These are phyloP conservation scores for Silurus glanis DNA, from an alignment of 2,113 vertebrate genomes.

Conservation along the genomic window DNA sequence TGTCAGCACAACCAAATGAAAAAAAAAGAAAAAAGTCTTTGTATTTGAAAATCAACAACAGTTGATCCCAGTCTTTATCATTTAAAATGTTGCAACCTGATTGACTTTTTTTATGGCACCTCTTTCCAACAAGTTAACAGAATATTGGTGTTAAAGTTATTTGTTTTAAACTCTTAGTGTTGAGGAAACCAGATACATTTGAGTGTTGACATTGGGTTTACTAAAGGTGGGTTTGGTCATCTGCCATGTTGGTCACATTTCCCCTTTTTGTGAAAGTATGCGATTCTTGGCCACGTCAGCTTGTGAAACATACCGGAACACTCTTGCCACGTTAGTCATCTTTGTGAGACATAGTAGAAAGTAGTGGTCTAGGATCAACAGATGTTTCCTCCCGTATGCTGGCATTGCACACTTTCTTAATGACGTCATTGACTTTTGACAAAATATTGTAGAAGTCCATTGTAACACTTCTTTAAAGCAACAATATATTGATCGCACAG, in stretches of 20 bases:
- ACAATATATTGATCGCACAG: not conserved
- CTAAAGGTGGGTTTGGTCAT: not conserved
- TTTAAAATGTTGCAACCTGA: too few species aligned
- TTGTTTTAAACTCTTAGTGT: not conserved
- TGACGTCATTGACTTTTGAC: not conserved
- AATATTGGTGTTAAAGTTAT: not conserved
- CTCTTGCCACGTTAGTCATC: not conserved
- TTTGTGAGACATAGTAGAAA: not conserved
- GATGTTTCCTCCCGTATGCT: not conserved
- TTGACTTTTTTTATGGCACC: not conserved
- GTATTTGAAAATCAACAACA: not conserved
- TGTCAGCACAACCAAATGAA: not conserved
- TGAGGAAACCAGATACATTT: not conserved
- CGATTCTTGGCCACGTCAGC: not conserved
- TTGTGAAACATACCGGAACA: not conserved
- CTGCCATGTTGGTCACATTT: not conserved
- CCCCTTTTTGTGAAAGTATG: conserved; percentile 9
- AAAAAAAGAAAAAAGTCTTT: not conserved
- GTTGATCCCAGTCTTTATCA: not conserved
- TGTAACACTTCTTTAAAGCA: not conserved
- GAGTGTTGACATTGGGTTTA: not conserved
- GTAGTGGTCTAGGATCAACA: not conserved
- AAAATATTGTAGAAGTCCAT: not conserved
- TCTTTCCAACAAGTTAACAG: not conserved
- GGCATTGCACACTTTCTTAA: not conserved